phyloP scores from a whole-genome alignment of 2,888 invertebrate genomes.

The Cephus nigrinus region DNA sequence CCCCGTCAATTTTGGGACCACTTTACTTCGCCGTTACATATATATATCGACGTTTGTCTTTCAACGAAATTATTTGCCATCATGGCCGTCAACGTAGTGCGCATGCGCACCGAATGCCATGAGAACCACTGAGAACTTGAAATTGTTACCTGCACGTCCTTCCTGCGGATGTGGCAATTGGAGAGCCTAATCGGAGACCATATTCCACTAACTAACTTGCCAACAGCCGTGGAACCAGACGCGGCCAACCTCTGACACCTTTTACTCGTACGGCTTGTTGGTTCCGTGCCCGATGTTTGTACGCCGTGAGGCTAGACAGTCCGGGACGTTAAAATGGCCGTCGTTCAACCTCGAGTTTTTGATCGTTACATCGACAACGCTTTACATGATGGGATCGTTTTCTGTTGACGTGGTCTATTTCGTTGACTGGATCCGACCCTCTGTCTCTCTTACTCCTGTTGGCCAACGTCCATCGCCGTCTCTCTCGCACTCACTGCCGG shows the following conservation, averaged over 20 bases:
- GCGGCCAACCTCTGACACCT: constrained; percentile 6
- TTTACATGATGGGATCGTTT: background rate
- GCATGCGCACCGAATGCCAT: background rate
- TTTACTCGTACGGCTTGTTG: background rate
- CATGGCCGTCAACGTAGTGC: background rate
- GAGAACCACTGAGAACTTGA: constrained; percentile 33
- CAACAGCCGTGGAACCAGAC: constrained; percentile 16
- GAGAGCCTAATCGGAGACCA: constrained; percentile 31
- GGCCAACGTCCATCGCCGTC: background rate
- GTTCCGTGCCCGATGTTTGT: background rate
- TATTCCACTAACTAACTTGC: constrained; percentile 27
- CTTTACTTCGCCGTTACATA: background rate
- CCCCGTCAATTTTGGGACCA: background rate
- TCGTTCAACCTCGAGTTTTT: background rate
- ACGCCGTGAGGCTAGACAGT: background rate
- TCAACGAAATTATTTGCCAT: background rate
- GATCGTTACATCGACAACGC: background rate
- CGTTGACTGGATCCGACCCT: background rate
- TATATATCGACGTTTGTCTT: background rate
- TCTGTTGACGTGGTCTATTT: background rate
- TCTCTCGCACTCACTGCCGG: background rate
- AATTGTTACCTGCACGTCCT: constrained; percentile 36
- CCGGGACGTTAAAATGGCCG: background rate
- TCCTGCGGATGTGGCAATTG: constrained; percentile 41
- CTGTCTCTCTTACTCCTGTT: background rate